phyloP scores from a whole-genome alignment of 2,888 invertebrate species.

The Drosophila engyochracea region DNA sequence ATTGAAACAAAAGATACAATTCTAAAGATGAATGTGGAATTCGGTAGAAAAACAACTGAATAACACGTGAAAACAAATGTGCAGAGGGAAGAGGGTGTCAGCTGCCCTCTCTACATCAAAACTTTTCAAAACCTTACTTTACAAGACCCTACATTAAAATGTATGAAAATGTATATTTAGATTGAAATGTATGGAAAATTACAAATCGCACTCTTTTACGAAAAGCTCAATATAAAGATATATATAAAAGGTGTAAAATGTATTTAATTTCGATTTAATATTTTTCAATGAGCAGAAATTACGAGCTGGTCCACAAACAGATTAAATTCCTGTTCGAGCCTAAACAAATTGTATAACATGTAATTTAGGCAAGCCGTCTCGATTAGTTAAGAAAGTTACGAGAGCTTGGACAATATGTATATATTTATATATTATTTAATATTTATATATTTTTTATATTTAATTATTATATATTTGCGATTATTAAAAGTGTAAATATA shows the following conservation, averaged over 20 bases:
- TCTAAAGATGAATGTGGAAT: background rate
- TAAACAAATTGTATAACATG: background rate
- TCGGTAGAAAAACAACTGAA: background rate
- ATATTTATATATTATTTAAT: background rate
- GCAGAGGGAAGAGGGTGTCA: background rate
- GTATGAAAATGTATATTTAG: background rate
- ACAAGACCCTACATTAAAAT: background rate
- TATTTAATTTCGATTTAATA: background rate
- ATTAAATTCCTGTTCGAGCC: background rate
- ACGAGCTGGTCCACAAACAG: background rate
- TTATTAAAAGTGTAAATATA: background rate
- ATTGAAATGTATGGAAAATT: background rate
- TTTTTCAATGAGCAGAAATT: background rate
- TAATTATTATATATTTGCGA: background rate
- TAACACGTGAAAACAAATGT: background rate
- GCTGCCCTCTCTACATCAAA: background rate
- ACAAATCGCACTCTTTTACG: background rate
- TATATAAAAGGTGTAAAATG: too few relatives aligned
- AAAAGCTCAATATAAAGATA: background rate
- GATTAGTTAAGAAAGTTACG: background rate
- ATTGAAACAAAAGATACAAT: background rate
- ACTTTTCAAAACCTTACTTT: background rate
- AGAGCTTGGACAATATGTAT: background rate
- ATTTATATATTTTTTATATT: background rate
- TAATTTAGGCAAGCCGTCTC: background rate